Conservation (phyloP, 2,888 invertebrate species). For the Caenorhabditis uteleia region DNA sequence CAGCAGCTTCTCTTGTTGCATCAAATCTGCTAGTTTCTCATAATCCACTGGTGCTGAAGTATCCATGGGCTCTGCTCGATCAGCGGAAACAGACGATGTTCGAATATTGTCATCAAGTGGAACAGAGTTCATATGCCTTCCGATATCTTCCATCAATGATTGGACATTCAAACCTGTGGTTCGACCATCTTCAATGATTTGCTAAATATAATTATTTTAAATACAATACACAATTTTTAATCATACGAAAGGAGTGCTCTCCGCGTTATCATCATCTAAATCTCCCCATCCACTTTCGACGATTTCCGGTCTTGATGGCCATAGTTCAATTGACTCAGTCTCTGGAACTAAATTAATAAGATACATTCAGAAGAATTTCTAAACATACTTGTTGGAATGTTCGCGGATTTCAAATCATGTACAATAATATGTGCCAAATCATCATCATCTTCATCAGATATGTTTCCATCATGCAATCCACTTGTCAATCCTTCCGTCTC, state of each 20-base stretch:
- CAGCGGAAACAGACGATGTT: not conserved
- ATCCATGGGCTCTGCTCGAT: not conserved
- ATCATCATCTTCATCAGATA: constrained; percentile 61
- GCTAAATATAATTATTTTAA: constrained; percentile 8
- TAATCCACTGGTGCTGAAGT: not conserved
- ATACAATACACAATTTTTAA: not conserved
- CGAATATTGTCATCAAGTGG: constrained; percentile 2
- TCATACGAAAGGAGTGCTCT: constrained; percentile 35
- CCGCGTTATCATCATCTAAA: not conserved
- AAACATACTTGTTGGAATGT: no score
- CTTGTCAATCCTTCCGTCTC: constrained; percentile 30
- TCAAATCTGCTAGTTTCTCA: not conserved
- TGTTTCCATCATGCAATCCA: constrained; percentile 45
- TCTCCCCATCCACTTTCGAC: constrained; percentile 51
- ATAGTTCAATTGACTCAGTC: constrained; percentile 1
- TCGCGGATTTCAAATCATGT: constrained; percentile 43
- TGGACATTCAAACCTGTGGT: constrained; percentile 16
- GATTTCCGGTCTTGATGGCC: constrained; percentile 25
- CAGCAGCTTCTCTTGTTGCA: constrained; percentile 1
- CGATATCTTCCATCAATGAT: constrained; percentile 29
- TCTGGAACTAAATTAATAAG: not conserved
- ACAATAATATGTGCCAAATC: constrained; percentile 37
- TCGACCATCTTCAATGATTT: constrained; percentile 20
- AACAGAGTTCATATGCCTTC: constrained; percentile 14
- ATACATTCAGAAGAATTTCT: not conserved